Conservation (phyloP, 1,140 invertebrate genomes). For the Pectinophora gossypiella region DNA sequence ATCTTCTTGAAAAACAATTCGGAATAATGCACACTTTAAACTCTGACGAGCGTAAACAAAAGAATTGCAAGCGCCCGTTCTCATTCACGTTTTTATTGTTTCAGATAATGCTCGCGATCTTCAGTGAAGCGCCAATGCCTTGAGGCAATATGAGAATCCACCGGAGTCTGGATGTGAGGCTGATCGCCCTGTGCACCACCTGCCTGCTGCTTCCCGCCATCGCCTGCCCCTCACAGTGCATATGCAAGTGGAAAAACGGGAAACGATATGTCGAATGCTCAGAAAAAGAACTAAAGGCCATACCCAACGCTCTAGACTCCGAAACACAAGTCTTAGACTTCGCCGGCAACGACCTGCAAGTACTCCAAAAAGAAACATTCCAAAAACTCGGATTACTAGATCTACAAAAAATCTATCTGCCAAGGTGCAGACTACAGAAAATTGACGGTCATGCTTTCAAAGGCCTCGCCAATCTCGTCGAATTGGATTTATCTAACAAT, state of each 20-base stretch:
- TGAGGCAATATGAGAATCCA: constrained; percentile 64
- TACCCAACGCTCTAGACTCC: constrained; percentile 89
- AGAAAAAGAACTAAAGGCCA: constrained; percentile 81
- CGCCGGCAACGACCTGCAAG: constrained; percentile 86
- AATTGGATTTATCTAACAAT: constrained; percentile 91
- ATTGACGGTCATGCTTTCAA: constrained; percentile 87
- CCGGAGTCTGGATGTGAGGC: constrained; percentile 53
- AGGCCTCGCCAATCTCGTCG: constrained; percentile 90
- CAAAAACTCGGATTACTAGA: constrained; percentile 87
- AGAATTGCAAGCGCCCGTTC: background rate
- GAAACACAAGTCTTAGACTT: constrained; percentile 93
- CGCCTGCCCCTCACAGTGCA: constrained; percentile 85
- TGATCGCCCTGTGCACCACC: constrained; percentile 61
- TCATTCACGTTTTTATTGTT: constrained; percentile 47
- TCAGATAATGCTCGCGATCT: constrained; percentile 60
- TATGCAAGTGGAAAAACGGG: constrained; percentile 94
- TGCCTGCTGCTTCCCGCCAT: constrained; percentile 54
- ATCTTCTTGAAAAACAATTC: background rate
- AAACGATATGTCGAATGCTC: constrained; percentile 93
- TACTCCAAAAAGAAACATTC: constrained; percentile 85
- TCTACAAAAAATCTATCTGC: constrained; percentile 89
- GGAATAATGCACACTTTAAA: background rate
- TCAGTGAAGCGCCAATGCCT: constrained; percentile 39
- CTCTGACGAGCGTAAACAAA: background rate
- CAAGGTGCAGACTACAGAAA: constrained; percentile 83